These are phyloP conservation scores for Gavialis gangeticus DNA, from an alignment of 2,113 vertebrate species.

Conservation along the genomic window DNA sequence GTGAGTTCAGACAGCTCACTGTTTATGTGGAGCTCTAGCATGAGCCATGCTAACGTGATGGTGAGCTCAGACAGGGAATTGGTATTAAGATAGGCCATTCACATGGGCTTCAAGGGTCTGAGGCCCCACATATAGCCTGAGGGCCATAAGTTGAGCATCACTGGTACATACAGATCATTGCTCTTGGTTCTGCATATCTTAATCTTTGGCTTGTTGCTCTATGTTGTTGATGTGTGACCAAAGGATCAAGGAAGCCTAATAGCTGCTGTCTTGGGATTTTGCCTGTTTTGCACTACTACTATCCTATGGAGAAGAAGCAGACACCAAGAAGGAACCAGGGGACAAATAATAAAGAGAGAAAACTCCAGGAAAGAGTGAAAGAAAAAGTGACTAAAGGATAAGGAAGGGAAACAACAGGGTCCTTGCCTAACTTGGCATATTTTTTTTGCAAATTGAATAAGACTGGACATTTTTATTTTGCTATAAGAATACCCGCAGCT, in stretches of 20 bases:
- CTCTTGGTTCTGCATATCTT: not conserved
- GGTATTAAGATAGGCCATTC: too few species aligned
- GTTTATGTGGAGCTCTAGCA: too few species aligned
- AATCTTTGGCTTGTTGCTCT: not conserved
- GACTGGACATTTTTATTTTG: not conserved
- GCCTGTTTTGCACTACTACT: not conserved
- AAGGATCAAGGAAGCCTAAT: not conserved
- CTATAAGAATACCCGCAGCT: not conserved
- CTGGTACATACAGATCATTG: not conserved
- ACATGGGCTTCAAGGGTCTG: too few species aligned
- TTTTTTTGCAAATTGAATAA: not conserved
- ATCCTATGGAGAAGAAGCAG: not conserved
- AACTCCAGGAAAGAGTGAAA: not conserved
- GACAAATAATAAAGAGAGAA: not conserved
- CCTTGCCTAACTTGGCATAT: not conserved
- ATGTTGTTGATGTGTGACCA: not conserved
- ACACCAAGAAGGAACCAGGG: not conserved
- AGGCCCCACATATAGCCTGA: too few species aligned
- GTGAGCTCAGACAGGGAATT: too few species aligned
- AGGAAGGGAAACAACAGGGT: not conserved
- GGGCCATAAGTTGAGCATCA: too few species aligned
- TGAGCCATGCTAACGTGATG: too few species aligned
- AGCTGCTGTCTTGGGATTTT: not conserved
- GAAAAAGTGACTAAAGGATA: not conserved
- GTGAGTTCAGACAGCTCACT: too few species aligned